phyloP scores from a whole-genome alignment of 2,113 vertebrate genomes.

The Cervus canadensis region DNA sequence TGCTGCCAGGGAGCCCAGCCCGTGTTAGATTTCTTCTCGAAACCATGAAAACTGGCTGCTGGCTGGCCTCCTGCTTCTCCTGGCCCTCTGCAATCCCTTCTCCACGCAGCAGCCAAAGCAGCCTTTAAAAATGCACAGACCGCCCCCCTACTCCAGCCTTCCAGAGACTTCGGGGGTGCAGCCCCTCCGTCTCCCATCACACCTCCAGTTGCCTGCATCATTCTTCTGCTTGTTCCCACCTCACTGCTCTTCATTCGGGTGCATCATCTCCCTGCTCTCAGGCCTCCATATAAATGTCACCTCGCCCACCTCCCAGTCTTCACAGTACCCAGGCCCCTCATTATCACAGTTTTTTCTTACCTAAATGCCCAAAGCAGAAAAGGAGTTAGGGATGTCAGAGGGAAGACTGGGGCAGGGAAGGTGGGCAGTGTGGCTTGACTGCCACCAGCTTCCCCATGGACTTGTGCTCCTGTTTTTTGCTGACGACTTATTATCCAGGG shows the following conservation, averaged over 20 bases:
- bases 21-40: not conserved
- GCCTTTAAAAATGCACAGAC: not conserved
- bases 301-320: not conserved
- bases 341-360: not conserved
- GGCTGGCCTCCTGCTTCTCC: not conserved
- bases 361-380: not conserved
- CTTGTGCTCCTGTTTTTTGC: not conserved
- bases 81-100: not conserved
- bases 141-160: not conserved
- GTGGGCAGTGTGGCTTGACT: not conserved
- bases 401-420: too few species aligned
- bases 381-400: not conserved
- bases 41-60: too few species aligned
- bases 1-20: not conserved
- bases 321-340: not conserved
- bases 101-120: not conserved
- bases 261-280: not conserved
- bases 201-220: rapidly evolving
- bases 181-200: rapidly evolving
- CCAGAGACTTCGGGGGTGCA: not conserved
- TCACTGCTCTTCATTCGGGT: not conserved
- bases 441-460: not conserved
- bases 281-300: not conserved
- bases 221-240: not conserved
- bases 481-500: not conserved